A percentile compares a stretch with the other conserved stretches of the same genome.
Conservation (phyloP, 2,113 vertebrate species). For the Motacilla tschutschensis region DNA sequence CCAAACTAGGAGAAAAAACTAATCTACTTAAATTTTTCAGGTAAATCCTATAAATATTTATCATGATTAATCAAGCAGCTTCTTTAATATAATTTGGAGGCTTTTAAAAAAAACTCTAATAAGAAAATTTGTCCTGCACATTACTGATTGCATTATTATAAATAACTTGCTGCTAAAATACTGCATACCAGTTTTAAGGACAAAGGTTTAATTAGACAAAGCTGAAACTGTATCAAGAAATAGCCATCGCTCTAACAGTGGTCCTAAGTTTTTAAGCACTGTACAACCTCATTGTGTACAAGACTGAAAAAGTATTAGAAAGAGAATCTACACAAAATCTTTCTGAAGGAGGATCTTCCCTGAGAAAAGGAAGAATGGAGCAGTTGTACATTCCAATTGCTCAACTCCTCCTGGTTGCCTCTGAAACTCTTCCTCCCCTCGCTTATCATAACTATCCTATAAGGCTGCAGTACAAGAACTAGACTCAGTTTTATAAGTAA, state of each 20-base stretch:
- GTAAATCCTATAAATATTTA: neutral
- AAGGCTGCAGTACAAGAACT: neutral
- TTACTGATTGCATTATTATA: neutral
- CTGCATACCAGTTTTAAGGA: neutral
- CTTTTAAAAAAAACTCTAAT: neutral
- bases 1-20: neutral
- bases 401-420: neutral
- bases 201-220: neutral
- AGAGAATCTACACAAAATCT: neutral
- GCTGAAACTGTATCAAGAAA: neutral
- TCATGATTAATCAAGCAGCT: neutral
- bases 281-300: neutral
- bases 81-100: neutral
- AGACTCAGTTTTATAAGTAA: neutral
- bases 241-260: neutral
- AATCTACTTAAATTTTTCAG: neutral
- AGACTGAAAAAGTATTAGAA: neutral
- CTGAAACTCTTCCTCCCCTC: neutral
- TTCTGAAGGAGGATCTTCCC: neutral
- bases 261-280: neutral
- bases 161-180: neutral
- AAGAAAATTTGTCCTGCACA: neutral
- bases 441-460: neutral
- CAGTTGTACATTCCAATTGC: neutral
- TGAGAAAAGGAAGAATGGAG: neutral